Base-by-base conservation (phyloP, 2,888 invertebrate genomes). In the Branchellion lobata region DNA sequence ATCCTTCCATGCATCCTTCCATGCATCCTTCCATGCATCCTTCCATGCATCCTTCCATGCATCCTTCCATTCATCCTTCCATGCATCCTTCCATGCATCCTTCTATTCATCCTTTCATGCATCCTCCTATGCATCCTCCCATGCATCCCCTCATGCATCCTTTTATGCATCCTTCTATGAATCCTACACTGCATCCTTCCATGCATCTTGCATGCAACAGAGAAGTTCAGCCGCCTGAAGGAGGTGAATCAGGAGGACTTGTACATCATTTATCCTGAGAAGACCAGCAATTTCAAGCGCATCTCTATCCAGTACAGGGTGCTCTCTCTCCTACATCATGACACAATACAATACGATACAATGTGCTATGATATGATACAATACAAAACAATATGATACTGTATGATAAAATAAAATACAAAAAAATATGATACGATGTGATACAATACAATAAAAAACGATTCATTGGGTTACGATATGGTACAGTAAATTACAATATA, bases 251-350 rank as follows among this genome's bases (percentile, higher is more conserved):
- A n/a, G 5, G 47, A 57, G 5, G 51, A 53, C 40, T 3, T 75
- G 14, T 53, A 34, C 33, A 53, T 77, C 36, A 82, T 87, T n/a
- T 87, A 85, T 82, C 85, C 87, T 61, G 87, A 87, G 78, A 87
- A 85, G 29, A 87, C 87, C 8, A 86, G 87, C 80, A 87, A 88
- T 82, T 88, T 87, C 82, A 83, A 84, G 78, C 85, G 85, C 82
- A 82, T 88, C 47, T 86, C 85, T 47, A 77, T 87, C n/a, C 86
- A 87, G 79, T 87, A 86, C 81, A 84, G 85, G 82, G 86, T 86
- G 83, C n/a, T n/a, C n/a, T n/a, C n/a, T n/a, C n/a, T n/a, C n/a
- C n/a, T n/a, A n/a, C n/a, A n/a, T n/a, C n/a, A n/a, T n/a, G n/a
- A n/a, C n/a, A n/a, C n/a, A n/a, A n/a, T n/a, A n/a, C n/a, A n/a